Base-by-base conservation (phyloP, 2,113 vertebrate genomes). In the Labeo catla region DNA sequence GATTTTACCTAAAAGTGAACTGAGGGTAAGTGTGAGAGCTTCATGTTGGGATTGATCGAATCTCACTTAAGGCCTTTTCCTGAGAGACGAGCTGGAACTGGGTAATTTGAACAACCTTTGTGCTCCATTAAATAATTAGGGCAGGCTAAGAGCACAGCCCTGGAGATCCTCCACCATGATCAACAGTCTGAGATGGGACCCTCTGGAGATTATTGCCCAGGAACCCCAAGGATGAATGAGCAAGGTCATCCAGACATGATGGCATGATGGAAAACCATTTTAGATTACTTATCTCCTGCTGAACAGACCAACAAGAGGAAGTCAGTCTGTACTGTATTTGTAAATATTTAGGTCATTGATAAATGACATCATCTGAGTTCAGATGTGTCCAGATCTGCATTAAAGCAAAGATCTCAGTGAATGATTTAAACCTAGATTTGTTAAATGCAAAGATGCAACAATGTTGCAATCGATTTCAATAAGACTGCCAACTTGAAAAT, bases 71-170 rank as follows among this genome's bases (percentile, higher is more conserved):
- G 57, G 39, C 54, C 65, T 19, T 16, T 49, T 78, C 85, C 78
- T 70, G 50, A 54, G 85, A 70, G 81, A 52, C 16, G 8, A 81
- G 21, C 54, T 68, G 49, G 39, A 84, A 86, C 80, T 77, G 89
- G 84, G 34, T 84, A 83, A 83, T 73, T 76, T 79, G 72, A 86
- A 52, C 57, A 77, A 65, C 34, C 87, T 86, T 81, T 88, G 83
- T 89, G 86, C 65, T 91, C 83, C 78, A 87, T 91, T 91, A 89
- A 74, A 68, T 88, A 86, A 90, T 89, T 86, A 81, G 84, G 84
- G 34, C 57, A 88, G 68, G n/a, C 59, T 80, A 21, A 61, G 84
- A 89, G 68, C 52, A 49, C 47, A 77, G 59, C 86, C 77, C 79
- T 28, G 49, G 72, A 74, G 78, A 47, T 63, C 49, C 15, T 85